Evolutionary conservation across 2,888 invertebrate genomes (phyloP).

Genomic region (Ophraella communa): DNA sequence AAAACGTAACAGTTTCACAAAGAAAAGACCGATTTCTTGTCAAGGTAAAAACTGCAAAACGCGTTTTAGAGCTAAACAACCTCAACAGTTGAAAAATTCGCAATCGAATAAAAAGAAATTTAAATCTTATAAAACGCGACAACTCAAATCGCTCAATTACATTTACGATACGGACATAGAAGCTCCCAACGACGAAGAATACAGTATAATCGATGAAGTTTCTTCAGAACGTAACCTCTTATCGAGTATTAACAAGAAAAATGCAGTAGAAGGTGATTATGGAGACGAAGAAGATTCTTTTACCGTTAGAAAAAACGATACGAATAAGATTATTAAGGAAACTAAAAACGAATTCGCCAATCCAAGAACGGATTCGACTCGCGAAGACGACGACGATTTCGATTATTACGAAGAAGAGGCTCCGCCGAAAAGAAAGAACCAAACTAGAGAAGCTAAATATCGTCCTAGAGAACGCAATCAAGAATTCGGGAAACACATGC

Average conservation of each 20-base stretch:
- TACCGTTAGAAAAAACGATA: constrained; percentile 23
- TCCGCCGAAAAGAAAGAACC: constrained; percentile 14
- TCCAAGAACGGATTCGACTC: constrained; percentile 30
- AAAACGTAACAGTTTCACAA: background rate
- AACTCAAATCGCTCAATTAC: constrained; percentile 35
- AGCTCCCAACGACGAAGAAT: constrained; percentile 22
- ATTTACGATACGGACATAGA: constrained; percentile 37
- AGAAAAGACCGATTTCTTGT: background rate
- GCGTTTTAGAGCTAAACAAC: too few relatives aligned
- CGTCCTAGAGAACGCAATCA: constrained; percentile 5
- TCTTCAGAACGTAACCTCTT: constrained; percentile 13
- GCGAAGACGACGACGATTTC: constrained; percentile 22
- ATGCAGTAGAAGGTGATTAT: constrained; percentile 43
- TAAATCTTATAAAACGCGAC: constrained; percentile 5
- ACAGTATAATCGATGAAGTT: constrained; percentile 1
- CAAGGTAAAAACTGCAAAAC: background rate
- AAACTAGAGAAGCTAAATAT: constrained; percentile 9
- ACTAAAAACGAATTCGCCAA: constrained; percentile 40
- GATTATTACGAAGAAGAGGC: constrained; percentile 34
- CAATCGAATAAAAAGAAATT: constrained; percentile 2
- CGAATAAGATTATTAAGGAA: constrained; percentile 37
- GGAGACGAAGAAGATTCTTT: constrained; percentile 44
- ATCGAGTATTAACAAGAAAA: constrained; percentile 16
- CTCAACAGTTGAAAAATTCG: too few relatives aligned
- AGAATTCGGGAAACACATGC: constrained; percentile 10